A percentile compares a stretch with the other conserved stretches of the same genome.
Evolutionary conservation across 2,888 invertebrate species (phyloP).

Genomic region (Dasypolia templi): DNA sequence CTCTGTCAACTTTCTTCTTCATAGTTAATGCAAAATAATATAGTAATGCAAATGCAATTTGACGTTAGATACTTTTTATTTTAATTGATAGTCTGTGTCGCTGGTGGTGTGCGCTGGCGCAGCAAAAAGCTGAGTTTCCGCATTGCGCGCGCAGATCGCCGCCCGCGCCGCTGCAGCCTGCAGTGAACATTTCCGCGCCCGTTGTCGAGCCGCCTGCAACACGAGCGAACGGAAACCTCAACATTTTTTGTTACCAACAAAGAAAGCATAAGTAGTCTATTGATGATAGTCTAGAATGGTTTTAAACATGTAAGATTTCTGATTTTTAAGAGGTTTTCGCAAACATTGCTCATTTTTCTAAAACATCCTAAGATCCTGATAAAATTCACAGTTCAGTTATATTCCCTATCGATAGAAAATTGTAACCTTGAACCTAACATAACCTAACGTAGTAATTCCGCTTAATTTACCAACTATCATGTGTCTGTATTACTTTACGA

Average conservation of each 20-base stretch:
- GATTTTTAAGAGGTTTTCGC: neutral
- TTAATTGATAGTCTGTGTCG: constrained; percentile 56
- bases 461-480: neutral
- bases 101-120: constrained; percentile 45
- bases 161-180: constrained; percentile 73
- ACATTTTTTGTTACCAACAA: constrained; percentile 63
- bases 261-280: neutral
- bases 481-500: neutral
- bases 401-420: neutral
- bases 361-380: neutral
- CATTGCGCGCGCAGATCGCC: constrained; percentile 75
- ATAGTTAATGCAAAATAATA: no score
- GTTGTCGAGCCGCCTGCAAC: constrained; percentile 71
- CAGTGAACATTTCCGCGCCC: constrained; percentile 78
- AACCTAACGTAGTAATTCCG: neutral
- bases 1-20: constrained; percentile 17
- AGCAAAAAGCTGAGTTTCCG: constrained; percentile 81
- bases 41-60: constrained; percentile 37
- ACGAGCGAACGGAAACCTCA: constrained; percentile 72
- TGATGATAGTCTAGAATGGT: neutral
- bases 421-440: no score
- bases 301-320: neutral
- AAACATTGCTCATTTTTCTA: neutral
- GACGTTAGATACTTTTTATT: constrained; percentile 50
- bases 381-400: neutral